Conservation (phyloP, 2,797 vertebrate genomes). For the Perodicticus potto region DNA sequence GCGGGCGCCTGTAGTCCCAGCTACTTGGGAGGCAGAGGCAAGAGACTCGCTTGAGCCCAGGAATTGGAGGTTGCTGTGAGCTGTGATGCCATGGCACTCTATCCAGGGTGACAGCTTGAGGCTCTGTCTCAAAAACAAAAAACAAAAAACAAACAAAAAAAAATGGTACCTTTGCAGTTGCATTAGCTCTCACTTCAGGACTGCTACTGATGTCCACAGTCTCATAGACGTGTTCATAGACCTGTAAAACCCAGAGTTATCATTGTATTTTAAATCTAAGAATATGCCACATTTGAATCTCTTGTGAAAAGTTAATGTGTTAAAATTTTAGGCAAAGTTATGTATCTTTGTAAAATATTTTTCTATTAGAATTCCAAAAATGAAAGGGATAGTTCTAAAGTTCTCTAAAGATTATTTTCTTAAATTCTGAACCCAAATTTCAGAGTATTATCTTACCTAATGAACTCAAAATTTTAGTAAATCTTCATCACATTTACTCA, state of each 20-base stretch:
- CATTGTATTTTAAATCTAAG: neutral
- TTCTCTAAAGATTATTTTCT: slow-evolving; percentile 20
- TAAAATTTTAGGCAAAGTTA: slow-evolving; percentile 38
- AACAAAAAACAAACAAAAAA: too few relatives aligned
- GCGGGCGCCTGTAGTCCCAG: too few relatives aligned
- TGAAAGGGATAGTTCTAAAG: neutral
- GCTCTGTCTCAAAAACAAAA: too few relatives aligned
- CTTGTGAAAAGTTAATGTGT: neutral
- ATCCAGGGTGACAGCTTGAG: too few relatives aligned
- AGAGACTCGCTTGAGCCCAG: too few relatives aligned
- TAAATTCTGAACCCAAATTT: slow-evolving; percentile 23
- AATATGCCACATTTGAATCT: neutral
- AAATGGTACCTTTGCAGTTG: slow-evolving; percentile 99
- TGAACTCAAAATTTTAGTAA: neutral
- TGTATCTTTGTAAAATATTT: neutral
- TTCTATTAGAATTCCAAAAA: slow-evolving; percentile 50
- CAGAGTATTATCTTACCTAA: neutral
- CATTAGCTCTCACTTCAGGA: slow-evolving; percentile 98
- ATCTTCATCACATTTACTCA: slow-evolving; percentile 83
- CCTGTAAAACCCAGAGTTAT: slow-evolving; percentile 88
- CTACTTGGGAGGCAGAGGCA: too few relatives aligned
- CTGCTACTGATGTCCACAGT: slow-evolving; percentile 99
- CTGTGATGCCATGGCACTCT: too few relatives aligned
- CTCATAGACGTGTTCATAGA: slow-evolving; percentile 99
- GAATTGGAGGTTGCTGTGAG: too few relatives aligned